Conservation (phyloP, 2,113 vertebrate species). For the Regulus satrapa region DNA sequence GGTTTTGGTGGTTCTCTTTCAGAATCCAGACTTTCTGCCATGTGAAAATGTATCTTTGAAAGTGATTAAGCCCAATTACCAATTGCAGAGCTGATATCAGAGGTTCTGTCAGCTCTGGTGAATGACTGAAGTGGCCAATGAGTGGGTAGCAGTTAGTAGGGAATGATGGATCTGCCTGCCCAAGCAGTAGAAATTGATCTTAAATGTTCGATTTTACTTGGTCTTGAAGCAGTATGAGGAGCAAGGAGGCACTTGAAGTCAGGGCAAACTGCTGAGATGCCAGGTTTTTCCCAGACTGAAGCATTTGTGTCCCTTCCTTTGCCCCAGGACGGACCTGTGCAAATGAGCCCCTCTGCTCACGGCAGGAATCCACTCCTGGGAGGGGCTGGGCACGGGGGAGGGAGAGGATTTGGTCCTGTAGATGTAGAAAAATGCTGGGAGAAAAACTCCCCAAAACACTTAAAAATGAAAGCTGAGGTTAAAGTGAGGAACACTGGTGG, state of each 20-base stretch:
- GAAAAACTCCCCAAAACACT: background rate
- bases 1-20: background rate
- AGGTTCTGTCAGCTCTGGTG: background rate
- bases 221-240: background rate
- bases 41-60: background rate
- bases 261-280: background rate
- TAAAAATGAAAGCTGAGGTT: background rate
- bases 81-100: background rate
- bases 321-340: accelerated
- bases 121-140: background rate
- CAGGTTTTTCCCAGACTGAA: accelerated
- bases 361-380: background rate
- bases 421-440: background rate
- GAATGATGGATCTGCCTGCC: background rate
- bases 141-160: accelerated
- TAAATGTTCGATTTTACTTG: background rate
- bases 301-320: background rate
- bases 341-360: accelerated
- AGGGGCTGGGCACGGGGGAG: background rate
- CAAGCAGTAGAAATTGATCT: accelerated
- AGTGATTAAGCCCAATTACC: background rate
- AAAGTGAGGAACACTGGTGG: background rate
- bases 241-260: background rate
- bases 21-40: background rate
- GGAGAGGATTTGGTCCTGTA: background rate